Evolutionary conservation across 1,140 invertebrate genomes (phyloP).

Genomic region (Drosophila albomicans): DNA sequence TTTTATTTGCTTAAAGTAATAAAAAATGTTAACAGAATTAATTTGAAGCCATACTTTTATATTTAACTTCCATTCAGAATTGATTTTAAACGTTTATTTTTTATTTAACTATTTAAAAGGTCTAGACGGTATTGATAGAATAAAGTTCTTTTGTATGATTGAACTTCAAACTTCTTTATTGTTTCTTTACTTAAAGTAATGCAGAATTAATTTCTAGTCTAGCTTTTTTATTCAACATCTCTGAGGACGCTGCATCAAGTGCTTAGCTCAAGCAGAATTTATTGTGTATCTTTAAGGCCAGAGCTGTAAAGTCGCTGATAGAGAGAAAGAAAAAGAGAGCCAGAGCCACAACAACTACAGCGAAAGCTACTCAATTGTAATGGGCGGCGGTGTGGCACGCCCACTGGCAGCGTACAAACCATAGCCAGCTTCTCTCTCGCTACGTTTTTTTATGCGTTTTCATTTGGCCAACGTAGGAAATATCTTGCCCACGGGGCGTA

Average conservation of each 20-base stretch:
- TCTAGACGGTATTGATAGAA: slow-evolving; percentile 5
- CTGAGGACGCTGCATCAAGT: slow-evolving; percentile 28
- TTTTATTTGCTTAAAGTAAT: no score
- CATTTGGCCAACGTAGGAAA: slow-evolving; percentile 76
- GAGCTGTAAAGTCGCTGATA: neutral
- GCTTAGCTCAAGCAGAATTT: slow-evolving; percentile 65
- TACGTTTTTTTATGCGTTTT: slow-evolving; percentile 75
- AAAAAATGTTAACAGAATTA: no score
- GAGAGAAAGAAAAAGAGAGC: slow-evolving; percentile 16
- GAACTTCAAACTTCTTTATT: neutral
- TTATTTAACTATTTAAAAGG: no score
- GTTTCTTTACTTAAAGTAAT: neutral
- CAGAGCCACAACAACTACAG: slow-evolving; percentile 22
- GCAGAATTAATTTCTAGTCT: slow-evolving; percentile 37
- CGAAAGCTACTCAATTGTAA: slow-evolving; percentile 59
- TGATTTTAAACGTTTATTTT: no score
- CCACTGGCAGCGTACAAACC: slow-evolving; percentile 24
- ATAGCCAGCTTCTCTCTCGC: slow-evolving; percentile 25
- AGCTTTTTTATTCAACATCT: slow-evolving; percentile 48
- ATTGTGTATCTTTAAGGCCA: slow-evolving; percentile 60
- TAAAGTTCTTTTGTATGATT: neutral
- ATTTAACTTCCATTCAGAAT: no score
- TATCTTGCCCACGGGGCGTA: slow-evolving; percentile 83
- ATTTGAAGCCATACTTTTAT: no score
- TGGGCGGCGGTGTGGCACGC: slow-evolving; percentile 52